Conservation (phyloP, 1,140 invertebrate species). For the Penaeus vannamei region DNA sequence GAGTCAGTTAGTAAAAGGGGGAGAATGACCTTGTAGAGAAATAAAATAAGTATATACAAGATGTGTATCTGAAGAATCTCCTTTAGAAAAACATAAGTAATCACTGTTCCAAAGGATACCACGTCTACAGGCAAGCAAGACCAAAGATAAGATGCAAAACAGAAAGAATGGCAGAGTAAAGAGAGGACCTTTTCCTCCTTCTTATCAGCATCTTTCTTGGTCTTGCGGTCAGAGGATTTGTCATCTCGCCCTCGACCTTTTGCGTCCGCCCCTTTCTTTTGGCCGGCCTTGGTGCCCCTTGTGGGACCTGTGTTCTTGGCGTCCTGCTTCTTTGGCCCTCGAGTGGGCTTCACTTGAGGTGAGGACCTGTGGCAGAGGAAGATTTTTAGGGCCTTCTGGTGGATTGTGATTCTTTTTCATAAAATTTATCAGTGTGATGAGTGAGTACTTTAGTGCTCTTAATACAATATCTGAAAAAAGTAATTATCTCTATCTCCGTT, state of each 20-base stretch:
- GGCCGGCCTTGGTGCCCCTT: neutral
- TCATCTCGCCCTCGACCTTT: slow-evolving; percentile 39
- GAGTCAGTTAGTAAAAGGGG: neutral
- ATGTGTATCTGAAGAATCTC: too few relatives aligned
- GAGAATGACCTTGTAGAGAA: neutral
- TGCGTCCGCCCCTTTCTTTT: slow-evolving; percentile 39
- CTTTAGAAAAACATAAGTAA: too few relatives aligned
- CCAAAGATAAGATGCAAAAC: too few relatives aligned
- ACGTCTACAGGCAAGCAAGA: too few relatives aligned
- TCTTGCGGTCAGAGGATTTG: slow-evolving; percentile 26
- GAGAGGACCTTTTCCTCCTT: slow-evolving; percentile 54
- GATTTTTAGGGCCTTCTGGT: neutral
- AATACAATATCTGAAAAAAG: too few relatives aligned
- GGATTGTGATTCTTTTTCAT: too few relatives aligned
- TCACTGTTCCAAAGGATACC: too few relatives aligned
- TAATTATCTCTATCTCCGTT: too few relatives aligned
- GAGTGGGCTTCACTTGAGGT: slow-evolving; percentile 56
- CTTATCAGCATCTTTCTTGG: slow-evolving; percentile 33
- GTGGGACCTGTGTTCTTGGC: neutral
- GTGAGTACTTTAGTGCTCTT: too few relatives aligned
- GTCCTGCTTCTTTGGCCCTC: slow-evolving; percentile 51
- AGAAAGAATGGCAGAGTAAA: too few relatives aligned
- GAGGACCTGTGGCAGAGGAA: slow-evolving; percentile 45
- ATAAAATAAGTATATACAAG: too few relatives aligned
- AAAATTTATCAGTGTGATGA: too few relatives aligned